Conservation (phyloP, 2,888 invertebrate species). For the Sceliomorpha sp. region DNA sequence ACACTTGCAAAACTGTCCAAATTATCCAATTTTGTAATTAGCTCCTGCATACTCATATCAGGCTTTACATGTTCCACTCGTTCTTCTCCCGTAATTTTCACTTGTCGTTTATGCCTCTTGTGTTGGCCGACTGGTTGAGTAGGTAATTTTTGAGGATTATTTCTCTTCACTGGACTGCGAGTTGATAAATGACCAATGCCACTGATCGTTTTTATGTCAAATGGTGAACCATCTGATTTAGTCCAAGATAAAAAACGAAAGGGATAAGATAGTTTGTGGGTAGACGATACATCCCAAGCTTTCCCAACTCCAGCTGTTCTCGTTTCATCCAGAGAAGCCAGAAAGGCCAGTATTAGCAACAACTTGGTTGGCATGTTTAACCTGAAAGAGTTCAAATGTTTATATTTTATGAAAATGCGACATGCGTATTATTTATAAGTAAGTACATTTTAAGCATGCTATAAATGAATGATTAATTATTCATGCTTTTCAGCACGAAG, state of each 20-base stretch:
- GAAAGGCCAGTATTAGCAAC: slow-evolving; percentile 27
- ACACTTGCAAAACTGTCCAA: slow-evolving; percentile 12
- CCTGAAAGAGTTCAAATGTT: slow-evolving; percentile 24
- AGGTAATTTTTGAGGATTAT: slow-evolving; percentile 9
- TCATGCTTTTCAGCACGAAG: too few relatives aligned
- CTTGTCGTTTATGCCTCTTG: background rate
- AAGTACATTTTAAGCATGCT: too few relatives aligned
- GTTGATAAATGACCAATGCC: slow-evolving; percentile 58
- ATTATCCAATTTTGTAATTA: slow-evolving; percentile 23
- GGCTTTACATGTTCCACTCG: slow-evolving; percentile 11
- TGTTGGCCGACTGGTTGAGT: slow-evolving; percentile 5
- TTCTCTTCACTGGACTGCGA: background rate
- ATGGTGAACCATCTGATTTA: slow-evolving; percentile 65
- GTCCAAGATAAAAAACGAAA: slow-evolving; percentile 62
- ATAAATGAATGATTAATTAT: too few relatives aligned
- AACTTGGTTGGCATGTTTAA: slow-evolving; percentile 19
- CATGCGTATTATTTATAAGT: background rate
- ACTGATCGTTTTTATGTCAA: slow-evolving; percentile 68
- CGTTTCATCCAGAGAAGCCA: slow-evolving; percentile 41
- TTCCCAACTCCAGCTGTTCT: slow-evolving; percentile 65
- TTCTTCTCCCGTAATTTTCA: slow-evolving; percentile 5
- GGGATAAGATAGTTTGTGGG: slow-evolving; percentile 57
- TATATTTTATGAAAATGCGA: too few relatives aligned
- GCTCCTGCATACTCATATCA: slow-evolving; percentile 21
- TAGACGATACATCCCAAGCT: slow-evolving; percentile 69